These are phyloP conservation scores for Mythimna pallens DNA, from an alignment of 2,888 invertebrate genomes.

Conservation along the genomic window DNA sequence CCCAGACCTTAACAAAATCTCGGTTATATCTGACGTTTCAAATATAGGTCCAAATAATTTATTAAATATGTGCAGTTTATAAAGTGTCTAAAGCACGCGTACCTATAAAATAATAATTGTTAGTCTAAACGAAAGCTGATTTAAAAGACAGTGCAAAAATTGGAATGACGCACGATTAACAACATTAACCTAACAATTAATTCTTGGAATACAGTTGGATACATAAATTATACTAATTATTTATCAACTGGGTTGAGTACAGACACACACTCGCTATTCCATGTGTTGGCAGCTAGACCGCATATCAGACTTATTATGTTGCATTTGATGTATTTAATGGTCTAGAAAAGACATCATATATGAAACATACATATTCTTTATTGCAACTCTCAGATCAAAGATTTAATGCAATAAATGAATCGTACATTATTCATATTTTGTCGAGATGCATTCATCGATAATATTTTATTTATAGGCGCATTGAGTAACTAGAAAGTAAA, in stretches of 20 bases:
- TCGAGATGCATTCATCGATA: slow-evolving; percentile 15
- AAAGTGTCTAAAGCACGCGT: neutral
- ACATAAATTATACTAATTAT: slow-evolving; percentile 47
- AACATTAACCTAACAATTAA: slow-evolving; percentile 36
- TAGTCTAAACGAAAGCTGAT: neutral
- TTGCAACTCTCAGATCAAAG: slow-evolving; percentile 2
- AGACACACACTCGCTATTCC: slow-evolving; percentile 11
- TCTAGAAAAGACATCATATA: slow-evolving; percentile 9
- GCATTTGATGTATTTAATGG: slow-evolving; percentile 24
- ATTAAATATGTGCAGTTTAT: neutral
- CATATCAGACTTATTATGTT: slow-evolving; percentile 21
- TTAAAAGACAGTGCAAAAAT: neutral
- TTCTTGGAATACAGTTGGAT: slow-evolving; percentile 46
- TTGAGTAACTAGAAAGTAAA: slow-evolving; percentile 13
- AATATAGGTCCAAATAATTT: neutral
- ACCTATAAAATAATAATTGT: neutral
- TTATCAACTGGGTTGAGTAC: slow-evolving; percentile 36
- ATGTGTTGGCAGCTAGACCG: slow-evolving; percentile 22
- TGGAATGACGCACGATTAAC: slow-evolving; percentile 18
- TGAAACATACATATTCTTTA: slow-evolving; percentile 9
- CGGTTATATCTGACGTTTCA: neutral
- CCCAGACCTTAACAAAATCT: neutral
- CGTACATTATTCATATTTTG: slow-evolving; percentile 19
- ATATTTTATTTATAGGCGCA: slow-evolving; percentile 30
- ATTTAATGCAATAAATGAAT: slow-evolving; percentile 23